Base-by-base conservation (phyloP, 2,888 invertebrate species). In the Latrodectus hesperus region DNA sequence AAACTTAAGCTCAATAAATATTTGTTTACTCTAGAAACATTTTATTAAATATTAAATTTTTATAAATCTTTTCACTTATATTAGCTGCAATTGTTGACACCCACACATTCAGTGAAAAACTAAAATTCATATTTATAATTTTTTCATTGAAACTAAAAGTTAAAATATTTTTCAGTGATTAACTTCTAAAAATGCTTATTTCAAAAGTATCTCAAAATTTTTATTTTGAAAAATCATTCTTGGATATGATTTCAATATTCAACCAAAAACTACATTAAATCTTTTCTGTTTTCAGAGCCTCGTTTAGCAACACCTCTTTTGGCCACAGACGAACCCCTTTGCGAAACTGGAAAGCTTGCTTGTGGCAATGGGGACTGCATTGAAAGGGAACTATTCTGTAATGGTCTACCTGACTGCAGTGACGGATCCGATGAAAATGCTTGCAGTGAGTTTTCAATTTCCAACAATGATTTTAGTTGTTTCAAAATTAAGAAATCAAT, bases 361-460 rank as follows among this genome's bases (percentile, higher is more conserved):
- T 98, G 98, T 92, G 98, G 98, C 89, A 96, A 96, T 93, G 96
- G 97, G 90, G 97, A 98, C 92, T 98, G 98, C 93, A 94, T 98
- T 88, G 97, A 97, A 91, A 97, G 96, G 93, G 96, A 96, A 91
- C 94, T 98, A 83, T 98, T 98, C 94, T 98, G 98, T 93, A 97
- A 98, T 92, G 97, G 96, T 91, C 96, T 96, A 93, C 94, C 96
- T 78, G 97, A 98, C 92, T 98, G 98, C 93, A 96, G 96, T 92
- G 98, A 98, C 92, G 97, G 97, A 92, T 98, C 97, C 79, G 98
- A 98, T 92, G 98, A 98, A 93, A 98, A 98, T 91, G 96, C 97
- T 90, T 98, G 98, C 94, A 95, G 97, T 97, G 94, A 96, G 97
- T 96, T 8, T 26, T 9, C 6, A 3, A 16, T 72, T 5, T 4